phyloP scores from a whole-genome alignment of 2,888 invertebrate species.

The Leptinotarsa peninsularis region DNA sequence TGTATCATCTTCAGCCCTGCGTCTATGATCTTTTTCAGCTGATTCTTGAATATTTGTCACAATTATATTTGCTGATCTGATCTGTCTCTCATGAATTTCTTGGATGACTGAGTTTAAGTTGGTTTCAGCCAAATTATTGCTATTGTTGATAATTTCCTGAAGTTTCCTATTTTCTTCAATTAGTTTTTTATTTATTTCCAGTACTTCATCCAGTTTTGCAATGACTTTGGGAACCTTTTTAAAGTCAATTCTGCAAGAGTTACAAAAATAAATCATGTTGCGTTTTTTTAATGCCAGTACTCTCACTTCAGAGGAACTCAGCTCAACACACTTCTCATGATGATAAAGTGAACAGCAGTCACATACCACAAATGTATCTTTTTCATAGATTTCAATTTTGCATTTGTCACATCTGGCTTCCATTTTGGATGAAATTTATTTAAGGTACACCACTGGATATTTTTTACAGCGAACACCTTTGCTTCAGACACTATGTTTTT shows the following conservation, averaged over 20 bases:
- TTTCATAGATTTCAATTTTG: too few species aligned
- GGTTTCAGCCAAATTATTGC: background rate
- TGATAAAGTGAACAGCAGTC: background rate
- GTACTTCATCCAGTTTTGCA: slow-evolving; percentile 8
- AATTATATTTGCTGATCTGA: background rate
- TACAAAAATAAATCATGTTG: slow-evolving; percentile 10
- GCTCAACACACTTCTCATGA: slow-evolving; percentile 13
- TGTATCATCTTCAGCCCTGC: slow-evolving; percentile 1
- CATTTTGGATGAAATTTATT: too few species aligned
- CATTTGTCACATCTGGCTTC: too few species aligned
- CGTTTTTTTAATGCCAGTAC: slow-evolving; percentile 9
- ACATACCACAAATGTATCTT: background rate
- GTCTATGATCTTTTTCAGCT: background rate
- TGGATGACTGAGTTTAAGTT: background rate
- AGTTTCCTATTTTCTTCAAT: slow-evolving; percentile 10
- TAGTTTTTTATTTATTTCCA: slow-evolving; percentile 10
- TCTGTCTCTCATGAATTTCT: background rate
- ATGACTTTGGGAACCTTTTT: slow-evolving; percentile 6
- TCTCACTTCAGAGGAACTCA: slow-evolving; percentile 9
- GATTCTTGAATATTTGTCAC: slow-evolving; percentile 9
- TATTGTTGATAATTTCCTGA: background rate
- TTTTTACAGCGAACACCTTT: too few species aligned
- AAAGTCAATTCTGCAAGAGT: background rate
- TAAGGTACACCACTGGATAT: too few species aligned
- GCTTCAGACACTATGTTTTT: slow-evolving; percentile 13